Conservation (phyloP, 2,797 vertebrate genomes). For the Ctenopoma multispine region DNA sequence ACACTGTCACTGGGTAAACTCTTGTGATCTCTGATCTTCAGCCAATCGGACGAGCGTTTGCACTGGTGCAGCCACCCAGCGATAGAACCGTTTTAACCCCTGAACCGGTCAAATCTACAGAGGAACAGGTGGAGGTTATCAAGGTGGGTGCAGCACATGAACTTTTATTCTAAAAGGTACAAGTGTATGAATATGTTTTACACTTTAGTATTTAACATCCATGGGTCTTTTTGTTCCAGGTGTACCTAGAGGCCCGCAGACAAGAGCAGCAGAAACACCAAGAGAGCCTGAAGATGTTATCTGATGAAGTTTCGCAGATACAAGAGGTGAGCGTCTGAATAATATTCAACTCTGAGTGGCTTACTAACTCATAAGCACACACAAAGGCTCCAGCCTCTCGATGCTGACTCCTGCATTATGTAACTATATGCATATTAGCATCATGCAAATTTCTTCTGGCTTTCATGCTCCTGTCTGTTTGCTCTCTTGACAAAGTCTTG, state of each 20-base stretch:
- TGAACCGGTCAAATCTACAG: constrained; percentile 86
- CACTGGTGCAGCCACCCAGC: constrained; percentile 84
- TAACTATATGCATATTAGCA: constrained; percentile 33
- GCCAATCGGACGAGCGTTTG: constrained; percentile 90
- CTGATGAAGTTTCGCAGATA: constrained; percentile 91
- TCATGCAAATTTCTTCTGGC: constrained; percentile 24
- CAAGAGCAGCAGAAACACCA: constrained; percentile 86
- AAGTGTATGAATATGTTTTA: background rate
- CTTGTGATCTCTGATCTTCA: constrained; percentile 62
- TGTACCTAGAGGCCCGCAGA: constrained; percentile 89
- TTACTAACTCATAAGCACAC: background rate
- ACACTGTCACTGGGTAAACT: constrained; percentile 12
- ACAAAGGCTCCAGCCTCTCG: background rate
- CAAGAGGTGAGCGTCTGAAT: constrained; percentile 87
- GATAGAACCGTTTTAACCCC: constrained; percentile 80
- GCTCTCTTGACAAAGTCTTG: background rate
- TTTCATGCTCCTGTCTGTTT: background rate
- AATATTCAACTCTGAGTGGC: background rate
- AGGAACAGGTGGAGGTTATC: constrained; percentile 93
- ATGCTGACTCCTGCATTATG: background rate
- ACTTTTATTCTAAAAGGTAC: background rate
- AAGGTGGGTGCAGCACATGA: constrained; percentile 83
- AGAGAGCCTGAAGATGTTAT: constrained; percentile 89
- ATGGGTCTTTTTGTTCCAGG: constrained; percentile 73
- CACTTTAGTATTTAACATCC: background rate